Evolutionary conservation across 2,888 invertebrate genomes (phyloP), one percentile per base, ranked within the genome.

Genomic region (Nomada hirtipes): DNA sequence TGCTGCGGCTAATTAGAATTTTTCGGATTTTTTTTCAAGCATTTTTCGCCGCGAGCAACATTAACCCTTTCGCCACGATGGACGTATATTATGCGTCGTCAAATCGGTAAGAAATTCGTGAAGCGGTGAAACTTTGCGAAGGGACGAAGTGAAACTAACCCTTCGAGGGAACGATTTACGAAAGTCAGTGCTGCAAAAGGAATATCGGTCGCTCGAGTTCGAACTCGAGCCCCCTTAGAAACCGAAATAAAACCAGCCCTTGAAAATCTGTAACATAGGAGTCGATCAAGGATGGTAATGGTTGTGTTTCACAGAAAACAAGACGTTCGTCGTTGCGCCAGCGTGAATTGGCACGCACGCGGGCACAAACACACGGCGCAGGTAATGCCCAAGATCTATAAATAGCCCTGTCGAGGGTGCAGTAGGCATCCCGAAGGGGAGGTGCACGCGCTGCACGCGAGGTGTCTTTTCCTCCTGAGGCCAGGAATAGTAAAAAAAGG

Each of bases 361-460:
- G 69, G 44, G 65, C 79, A 61, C 79, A 78, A 75, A 74, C 76
- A 79, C 82, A 68, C 67, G 73, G 79, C 83, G n/a, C 89, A 88
- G 88, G 89, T 91, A 90, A 91, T 91, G 89, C 73, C 77, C 84
- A 71, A 77, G 84, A 85, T 86, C 89, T 89, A 89, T 89, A 89
- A 89, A 89, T 89, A 89, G 88, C 86, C 76, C 75, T 64, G 74
- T 78, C 81, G 78, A 79, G 81, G 85, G 86, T 83, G 85, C 77
- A 83, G 82, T 71, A 79, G 80, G 75, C 78, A 75, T 73, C 82
- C 26, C 72, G 77, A 82, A 76, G 75, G 82, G 70, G 79, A 81
- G 83, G 77, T 72, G 77, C 76, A 80, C 72, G 78, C 70, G 79
- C 55, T 88, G 89, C 89, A 88, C 89, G 89, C 90, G 84, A 89